A percentile compares a stretch with the other conserved stretches of the same genome.
Evolutionary conservation across 1,140 invertebrate genomes (phyloP).

Genomic region (Andrena cerasifolii): DNA sequence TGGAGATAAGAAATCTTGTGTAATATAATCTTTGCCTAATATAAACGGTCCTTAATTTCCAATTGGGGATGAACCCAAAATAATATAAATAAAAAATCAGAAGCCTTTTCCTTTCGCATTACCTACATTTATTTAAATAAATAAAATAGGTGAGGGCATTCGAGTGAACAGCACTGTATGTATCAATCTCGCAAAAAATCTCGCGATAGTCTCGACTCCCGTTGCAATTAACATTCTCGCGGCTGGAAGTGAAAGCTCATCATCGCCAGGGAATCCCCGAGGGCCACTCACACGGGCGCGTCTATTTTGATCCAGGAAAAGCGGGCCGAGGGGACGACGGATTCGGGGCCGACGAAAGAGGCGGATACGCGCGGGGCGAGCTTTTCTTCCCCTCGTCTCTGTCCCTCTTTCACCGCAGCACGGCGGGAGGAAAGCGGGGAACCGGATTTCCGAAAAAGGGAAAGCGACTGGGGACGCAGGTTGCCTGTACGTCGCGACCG

Average conservation of each 20-base stretch:
- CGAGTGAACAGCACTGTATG: no score
- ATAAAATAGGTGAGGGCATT: no score
- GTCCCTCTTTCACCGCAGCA: background rate
- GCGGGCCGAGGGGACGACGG: background rate
- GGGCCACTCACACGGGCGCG: background rate
- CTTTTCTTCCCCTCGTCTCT: constrained; percentile 20
- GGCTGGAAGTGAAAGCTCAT: background rate
- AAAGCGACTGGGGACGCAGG: constrained; percentile 71
- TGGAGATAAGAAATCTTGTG: no score
- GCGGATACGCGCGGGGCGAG: constrained; percentile 16
- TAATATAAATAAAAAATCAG: no score
- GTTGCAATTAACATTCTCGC: constrained; percentile 24
- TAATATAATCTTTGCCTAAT: no score
- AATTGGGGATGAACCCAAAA: no score
- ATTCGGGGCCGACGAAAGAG: background rate
- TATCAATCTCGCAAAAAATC: no score
- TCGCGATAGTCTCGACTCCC: background rate
- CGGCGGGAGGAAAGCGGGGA: constrained; percentile 52
- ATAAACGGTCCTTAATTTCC: no score
- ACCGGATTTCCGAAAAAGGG: constrained; percentile 80
- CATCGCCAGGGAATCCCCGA: background rate
- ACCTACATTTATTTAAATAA: no score
- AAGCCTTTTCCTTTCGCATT: no score
- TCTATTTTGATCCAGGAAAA: background rate
- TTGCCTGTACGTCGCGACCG: constrained; percentile 64